Percentiles rank a stretch among this genome's conserved stretches.
Conservation (phyloP, 1,140 invertebrate genomes). For the Drosophila subobscura region DNA sequence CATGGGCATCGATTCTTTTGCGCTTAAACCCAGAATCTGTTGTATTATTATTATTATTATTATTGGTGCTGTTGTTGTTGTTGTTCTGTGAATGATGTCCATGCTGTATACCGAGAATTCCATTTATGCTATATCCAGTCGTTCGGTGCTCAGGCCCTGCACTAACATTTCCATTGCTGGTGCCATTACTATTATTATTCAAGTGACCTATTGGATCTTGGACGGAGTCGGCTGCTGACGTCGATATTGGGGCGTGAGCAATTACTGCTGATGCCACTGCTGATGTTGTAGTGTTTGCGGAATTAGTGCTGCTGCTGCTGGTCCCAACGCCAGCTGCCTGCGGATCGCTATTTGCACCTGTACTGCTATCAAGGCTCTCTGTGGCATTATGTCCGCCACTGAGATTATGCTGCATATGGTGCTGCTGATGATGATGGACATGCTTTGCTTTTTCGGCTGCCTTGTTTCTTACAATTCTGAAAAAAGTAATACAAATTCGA, state of each 20-base stretch:
- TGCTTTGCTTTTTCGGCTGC: conserved; percentile 98
- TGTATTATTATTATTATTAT: conserved; percentile 43
- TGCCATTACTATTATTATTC: conserved; percentile 82
- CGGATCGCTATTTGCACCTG: conserved; percentile 52
- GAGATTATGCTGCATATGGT: conserved; percentile 54
- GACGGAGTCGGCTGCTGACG: conserved; percentile 28
- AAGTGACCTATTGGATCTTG: conserved; percentile 41
- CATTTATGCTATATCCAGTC: conserved; percentile 94
- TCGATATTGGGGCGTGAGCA: conserved; percentile 87
- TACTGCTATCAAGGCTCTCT: conserved; percentile 81
- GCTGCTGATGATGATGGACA: conserved; percentile 90
- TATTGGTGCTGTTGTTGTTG: conserved; percentile 77
- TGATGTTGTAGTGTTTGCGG: conserved; percentile 52
- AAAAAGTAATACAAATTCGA: conserved; percentile 1
- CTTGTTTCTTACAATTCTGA: conserved; percentile 97
- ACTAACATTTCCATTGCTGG: conserved; percentile 33
- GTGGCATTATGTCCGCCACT: conserved; percentile 75
- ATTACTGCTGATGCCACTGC: conserved; percentile 84
- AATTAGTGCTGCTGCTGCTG: conserved; percentile 32
- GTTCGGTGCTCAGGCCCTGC: conserved; percentile 84
- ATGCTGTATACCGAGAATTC: conserved; percentile 95
- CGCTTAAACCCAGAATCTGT: conserved; percentile 84
- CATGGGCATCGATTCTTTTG: conserved; percentile 88
- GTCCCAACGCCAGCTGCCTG: conserved; percentile 25
- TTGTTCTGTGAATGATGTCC: conserved; percentile 79